Percentiles rank a stretch among this genome's conserved stretches.
These are phyloP conservation scores for Calephelis nemesis DNA, from an alignment of 1,140 invertebrate genomes.

Conservation along the genomic window DNA sequence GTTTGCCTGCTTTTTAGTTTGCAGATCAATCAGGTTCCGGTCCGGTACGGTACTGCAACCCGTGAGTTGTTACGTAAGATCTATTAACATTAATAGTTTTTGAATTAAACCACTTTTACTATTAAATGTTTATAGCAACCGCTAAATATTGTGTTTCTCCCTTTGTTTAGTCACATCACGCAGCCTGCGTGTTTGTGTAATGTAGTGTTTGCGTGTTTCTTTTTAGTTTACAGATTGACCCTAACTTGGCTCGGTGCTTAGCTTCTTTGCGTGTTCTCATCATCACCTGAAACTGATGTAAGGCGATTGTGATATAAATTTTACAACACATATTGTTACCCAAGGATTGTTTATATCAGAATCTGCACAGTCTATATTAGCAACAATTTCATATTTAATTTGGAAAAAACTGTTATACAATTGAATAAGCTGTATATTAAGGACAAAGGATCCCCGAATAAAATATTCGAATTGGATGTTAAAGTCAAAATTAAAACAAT, in stretches of 20 bases:
- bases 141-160: neutral
- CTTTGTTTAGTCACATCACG: neutral
- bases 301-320: neutral
- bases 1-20: slow-evolving; percentile 8
- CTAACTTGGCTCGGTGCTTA: slow-evolving; percentile 12
- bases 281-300: slow-evolving; percentile 9
- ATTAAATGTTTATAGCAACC: neutral
- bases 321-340: neutral
- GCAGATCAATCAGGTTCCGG: slow-evolving; percentile 15
- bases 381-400: no score
- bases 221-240: slow-evolving; percentile 15
- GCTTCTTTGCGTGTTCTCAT: slow-evolving; percentile 5
- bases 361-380: neutral
- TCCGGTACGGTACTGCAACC: slow-evolving; percentile 3
- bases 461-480: slow-evolving; percentile 6
- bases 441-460: slow-evolving; percentile 1
- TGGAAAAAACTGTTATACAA: neutral
- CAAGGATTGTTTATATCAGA: slow-evolving; percentile 6
- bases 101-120: slow-evolving; percentile 12
- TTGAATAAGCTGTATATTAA: neutral
- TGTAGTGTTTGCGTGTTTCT: slow-evolving; percentile 17
- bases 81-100: neutral
- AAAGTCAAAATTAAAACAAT: neutral
- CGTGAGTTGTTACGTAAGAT: slow-evolving; percentile 1
- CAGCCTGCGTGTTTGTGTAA: slow-evolving; percentile 6